Base-by-base conservation (phyloP, 1,140 invertebrate genomes). In the Papilio aristodemus region DNA sequence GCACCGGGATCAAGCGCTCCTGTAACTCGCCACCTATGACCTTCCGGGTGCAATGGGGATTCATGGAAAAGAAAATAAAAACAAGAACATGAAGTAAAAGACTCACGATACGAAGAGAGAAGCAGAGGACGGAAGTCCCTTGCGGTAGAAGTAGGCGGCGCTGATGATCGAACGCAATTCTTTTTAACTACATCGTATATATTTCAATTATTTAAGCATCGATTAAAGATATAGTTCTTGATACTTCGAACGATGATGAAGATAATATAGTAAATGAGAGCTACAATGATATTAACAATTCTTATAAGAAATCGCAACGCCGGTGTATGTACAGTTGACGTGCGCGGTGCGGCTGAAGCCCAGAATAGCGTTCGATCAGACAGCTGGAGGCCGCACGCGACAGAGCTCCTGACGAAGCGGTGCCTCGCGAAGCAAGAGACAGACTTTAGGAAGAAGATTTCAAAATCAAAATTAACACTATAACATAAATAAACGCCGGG, bases 21-120 rank as follows among this genome's bases (percentile, higher is more conserved):
- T 98, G 97, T 95, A 98, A 97, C 95, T 98, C 97, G 95, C 97
- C 97, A 96, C 97, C 97, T 97, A 98, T 98, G 95, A 98, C 97
- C 97, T 98, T 97, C 94, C 95, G 95, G 84, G 89, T 91, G 89
- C 87, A 90, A 90, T 91, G 80, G 88, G 87, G 94, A 94, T 94
- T 95, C 95, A 95, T 94, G 94, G 94, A 94, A 95, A 95, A 92
- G 88, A 89, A 91, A 92, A 89, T 86, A 87, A 87, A 91, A 90
- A 90, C 87, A 85, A 90, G 85, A 90, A 87, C 79, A 89, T 91
- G 86, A 91, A 87, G 84, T 86, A 86, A 87, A 76, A 88, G 84
- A 82, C 79, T 78, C 71, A 86, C 82, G 80, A 77, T 80, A 88
- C 83, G 73, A 78, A 71, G 71, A 83, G 72, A 81, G 78, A 75